Conservation (phyloP, 2,113 vertebrate genomes). For the Dascyllus trimaculatus region DNA sequence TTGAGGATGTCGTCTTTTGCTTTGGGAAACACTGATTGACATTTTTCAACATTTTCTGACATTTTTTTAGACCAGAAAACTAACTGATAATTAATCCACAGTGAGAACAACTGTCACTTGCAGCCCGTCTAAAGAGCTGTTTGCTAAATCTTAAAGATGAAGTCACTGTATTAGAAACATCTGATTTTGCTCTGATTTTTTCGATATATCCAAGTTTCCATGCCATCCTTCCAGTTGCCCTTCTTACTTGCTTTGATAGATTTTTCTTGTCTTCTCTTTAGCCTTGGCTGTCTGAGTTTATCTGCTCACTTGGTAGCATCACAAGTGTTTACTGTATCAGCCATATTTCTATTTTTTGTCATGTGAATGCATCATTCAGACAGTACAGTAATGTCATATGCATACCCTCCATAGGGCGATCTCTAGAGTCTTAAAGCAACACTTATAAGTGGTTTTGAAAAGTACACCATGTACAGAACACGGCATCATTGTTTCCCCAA, state of each 20-base stretch:
- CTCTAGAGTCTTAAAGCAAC: conserved; percentile 24
- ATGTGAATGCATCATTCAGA: conserved; percentile 14
- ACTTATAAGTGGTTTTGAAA: conserved; percentile 49
- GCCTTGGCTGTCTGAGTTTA: background rate
- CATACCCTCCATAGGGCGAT: conserved; percentile 1
- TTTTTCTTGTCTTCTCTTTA: background rate
- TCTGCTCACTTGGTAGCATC: conserved; percentile 13
- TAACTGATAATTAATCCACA: too few relatives aligned
- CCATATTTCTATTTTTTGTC: background rate
- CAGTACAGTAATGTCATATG: conserved; percentile 5
- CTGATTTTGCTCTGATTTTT: background rate
- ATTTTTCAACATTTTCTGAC: too few relatives aligned
- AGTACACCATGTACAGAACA: conserved; percentile 58
- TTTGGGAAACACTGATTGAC: too few relatives aligned
- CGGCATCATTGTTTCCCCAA: conserved; percentile 45
- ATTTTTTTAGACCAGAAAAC: too few relatives aligned
- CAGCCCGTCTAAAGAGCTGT: too few relatives aligned
- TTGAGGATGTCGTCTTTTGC: too few relatives aligned
- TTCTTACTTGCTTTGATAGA: background rate
- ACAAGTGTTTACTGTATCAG: background rate
- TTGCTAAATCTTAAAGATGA: background rate
- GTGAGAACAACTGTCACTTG: too few relatives aligned
- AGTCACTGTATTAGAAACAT: background rate
- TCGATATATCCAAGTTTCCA: background rate
- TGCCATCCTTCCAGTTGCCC: background rate